Conservation (phyloP, 2,797 vertebrate genomes). For the Otolemur crassicaudatus region DNA sequence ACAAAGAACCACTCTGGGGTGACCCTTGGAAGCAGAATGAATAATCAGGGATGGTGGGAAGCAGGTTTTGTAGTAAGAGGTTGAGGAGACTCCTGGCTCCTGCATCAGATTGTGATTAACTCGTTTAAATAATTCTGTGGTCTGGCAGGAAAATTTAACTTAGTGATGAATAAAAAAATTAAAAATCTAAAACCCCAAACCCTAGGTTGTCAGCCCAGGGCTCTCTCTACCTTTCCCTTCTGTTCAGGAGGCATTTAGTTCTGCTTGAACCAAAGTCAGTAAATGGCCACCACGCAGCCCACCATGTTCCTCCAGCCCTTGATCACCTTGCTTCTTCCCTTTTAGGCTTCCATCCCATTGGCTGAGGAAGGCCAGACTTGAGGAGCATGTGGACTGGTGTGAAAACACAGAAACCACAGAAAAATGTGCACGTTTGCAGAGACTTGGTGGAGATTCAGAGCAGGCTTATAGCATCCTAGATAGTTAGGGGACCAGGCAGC, state of each 20-base stretch:
- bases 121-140: not conserved
- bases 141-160: not conserved
- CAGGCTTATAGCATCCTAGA: not conserved
- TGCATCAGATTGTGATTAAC: not conserved
- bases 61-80: not conserved
- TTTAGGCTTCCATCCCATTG: not conserved
- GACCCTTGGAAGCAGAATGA: not conserved
- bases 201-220: not conserved
- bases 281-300: not conserved
- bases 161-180: not conserved
- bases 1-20: not conserved
- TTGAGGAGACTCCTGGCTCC: not conserved
- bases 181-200: not conserved
- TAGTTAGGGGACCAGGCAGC: not conserved
- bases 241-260: not conserved
- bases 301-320: not conserved
- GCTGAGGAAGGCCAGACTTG: not conserved
- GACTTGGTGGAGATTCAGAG: not conserved
- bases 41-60: not conserved
- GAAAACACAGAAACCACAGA: not conserved
- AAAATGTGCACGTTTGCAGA: not conserved
- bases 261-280: not conserved
- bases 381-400: rapidly evolving
- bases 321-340: not conserved
- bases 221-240: not conserved